Evolutionary conservation across 2,797 vertebrate species (phyloP).

Genomic region (Falco cherrug): DNA sequence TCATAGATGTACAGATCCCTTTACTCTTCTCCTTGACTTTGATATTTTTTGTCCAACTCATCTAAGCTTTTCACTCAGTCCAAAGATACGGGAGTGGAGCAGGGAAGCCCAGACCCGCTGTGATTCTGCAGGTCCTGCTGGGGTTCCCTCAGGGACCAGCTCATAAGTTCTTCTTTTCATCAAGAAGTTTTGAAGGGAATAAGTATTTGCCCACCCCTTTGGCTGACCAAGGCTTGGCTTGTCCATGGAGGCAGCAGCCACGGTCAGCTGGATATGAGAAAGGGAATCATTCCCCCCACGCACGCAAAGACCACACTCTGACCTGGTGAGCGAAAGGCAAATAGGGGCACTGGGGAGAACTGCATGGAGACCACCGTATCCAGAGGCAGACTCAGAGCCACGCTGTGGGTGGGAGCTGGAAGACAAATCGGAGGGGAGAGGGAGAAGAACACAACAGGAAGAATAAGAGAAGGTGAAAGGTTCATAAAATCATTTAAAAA

Average conservation of each 20-base stretch:
- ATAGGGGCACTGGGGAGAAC: neutral
- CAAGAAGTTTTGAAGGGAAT: neutral
- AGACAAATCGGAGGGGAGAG: neutral
- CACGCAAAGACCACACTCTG: conserved; percentile 9
- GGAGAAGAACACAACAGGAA: neutral
- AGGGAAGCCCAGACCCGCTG: neutral
- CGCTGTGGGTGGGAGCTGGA: conserved; percentile 19
- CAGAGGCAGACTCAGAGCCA: neutral
- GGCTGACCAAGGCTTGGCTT: neutral
- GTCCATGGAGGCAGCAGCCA: neutral
- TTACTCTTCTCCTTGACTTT: neutral
- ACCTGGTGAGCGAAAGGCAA: neutral
- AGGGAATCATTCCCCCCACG: conserved; percentile 18
- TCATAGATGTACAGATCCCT: neutral
- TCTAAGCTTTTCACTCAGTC: neutral
- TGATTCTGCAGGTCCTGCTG: neutral
- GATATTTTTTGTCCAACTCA: neutral
- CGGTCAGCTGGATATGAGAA: neutral
- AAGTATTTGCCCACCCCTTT: neutral
- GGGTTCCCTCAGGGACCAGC: neutral
- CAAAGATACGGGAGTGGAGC: neutral
- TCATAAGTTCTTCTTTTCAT: neutral
- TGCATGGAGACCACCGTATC: neutral
- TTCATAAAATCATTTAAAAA: neutral
- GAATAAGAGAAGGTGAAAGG: neutral